A percentile compares a stretch with the other conserved stretches of the same genome.
phyloP scores from a whole-genome alignment of 2,888 invertebrate species.

The Thera britannica region DNA sequence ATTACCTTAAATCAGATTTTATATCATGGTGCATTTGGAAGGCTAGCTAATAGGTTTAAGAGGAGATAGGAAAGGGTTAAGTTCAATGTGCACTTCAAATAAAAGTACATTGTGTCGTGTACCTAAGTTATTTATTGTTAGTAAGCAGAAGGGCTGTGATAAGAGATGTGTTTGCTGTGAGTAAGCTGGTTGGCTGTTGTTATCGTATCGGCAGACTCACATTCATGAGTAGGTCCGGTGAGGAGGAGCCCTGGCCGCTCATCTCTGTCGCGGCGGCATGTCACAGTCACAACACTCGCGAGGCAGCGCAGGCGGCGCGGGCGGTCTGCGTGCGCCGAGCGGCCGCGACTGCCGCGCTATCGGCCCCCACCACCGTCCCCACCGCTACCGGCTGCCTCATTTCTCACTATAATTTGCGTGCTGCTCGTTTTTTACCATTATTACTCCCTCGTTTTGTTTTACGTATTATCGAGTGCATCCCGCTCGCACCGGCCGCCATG shows the following conservation, averaged over 20 bases:
- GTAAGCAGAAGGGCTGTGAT: slow-evolving; percentile 12
- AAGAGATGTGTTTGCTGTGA: background rate
- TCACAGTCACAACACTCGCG: slow-evolving; percentile 79
- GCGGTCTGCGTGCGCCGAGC: slow-evolving; percentile 77
- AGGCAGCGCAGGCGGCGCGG: slow-evolving; percentile 64
- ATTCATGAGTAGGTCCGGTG: slow-evolving; percentile 84
- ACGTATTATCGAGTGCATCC: slow-evolving; percentile 85
- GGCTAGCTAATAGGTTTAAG: background rate
- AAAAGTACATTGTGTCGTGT: slow-evolving; percentile 6
- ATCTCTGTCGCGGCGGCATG: slow-evolving; percentile 73
- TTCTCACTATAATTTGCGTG: slow-evolving; percentile 86
- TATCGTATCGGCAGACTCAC: slow-evolving; percentile 65
- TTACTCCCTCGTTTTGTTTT: slow-evolving; percentile 85
- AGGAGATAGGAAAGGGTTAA: slow-evolving; percentile 2
- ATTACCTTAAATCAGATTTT: background rate
- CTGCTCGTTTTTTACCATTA: slow-evolving; percentile 85
- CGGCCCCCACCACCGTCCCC: slow-evolving; percentile 76
- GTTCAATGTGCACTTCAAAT: slow-evolving; percentile 5
- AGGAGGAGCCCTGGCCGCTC: slow-evolving; percentile 81
- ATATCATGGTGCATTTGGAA: background rate
- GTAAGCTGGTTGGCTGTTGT: slow-evolving; percentile 30
- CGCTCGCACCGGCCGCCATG: slow-evolving; percentile 85
- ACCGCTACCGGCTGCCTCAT: slow-evolving; percentile 85
- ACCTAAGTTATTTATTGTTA: slow-evolving; percentile 28
- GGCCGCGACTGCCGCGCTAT: slow-evolving; percentile 76